These are phyloP conservation scores for Lampris incognitus DNA, from an alignment of 2,113 vertebrate species.

Conservation along the genomic window DNA sequence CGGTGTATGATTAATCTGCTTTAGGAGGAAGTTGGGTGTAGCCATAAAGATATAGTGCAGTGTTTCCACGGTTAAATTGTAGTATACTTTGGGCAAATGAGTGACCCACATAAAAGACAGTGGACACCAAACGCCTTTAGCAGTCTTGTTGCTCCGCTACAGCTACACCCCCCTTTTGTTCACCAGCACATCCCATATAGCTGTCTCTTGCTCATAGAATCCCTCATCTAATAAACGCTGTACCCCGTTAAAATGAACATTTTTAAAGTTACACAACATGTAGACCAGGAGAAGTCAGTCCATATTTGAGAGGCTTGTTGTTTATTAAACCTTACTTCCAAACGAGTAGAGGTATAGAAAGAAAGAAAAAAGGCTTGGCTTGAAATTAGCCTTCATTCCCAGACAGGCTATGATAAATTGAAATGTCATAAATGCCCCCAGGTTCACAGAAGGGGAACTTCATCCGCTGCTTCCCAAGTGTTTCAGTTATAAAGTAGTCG, in stretches of 20 bases:
- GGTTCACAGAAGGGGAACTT: no score
- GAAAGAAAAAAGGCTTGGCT: no score
- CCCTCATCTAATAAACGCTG: not conserved
- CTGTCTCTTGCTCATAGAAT: slow-evolving; percentile 14
- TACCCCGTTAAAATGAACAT: not conserved
- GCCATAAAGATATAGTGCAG: slow-evolving; percentile 47
- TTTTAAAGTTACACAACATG: not conserved
- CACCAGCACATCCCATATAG: slow-evolving; percentile 26
- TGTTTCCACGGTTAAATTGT: slow-evolving; percentile 56
- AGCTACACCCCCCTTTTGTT: slow-evolving; percentile 41
- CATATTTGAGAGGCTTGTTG: no score
- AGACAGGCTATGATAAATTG: no score
- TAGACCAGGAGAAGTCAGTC: not conserved
- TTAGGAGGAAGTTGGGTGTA: not conserved
- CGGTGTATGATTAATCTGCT: not conserved
- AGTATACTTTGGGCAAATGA: slow-evolving; percentile 47
- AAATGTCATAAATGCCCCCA: no score
- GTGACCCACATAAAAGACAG: slow-evolving; percentile 76
- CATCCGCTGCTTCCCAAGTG: no score
- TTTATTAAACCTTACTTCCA: no score
- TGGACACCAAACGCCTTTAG: slow-evolving; percentile 55
- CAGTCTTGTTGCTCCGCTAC: slow-evolving; percentile 39
- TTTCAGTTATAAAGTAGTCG: not conserved
- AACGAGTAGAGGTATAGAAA: no score
- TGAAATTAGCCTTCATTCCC: no score